Percentiles rank a stretch among this genome's conserved stretches.
Evolutionary conservation across 2,888 invertebrate species (phyloP).

Genomic region (Ecliptopera silaceata): DNA sequence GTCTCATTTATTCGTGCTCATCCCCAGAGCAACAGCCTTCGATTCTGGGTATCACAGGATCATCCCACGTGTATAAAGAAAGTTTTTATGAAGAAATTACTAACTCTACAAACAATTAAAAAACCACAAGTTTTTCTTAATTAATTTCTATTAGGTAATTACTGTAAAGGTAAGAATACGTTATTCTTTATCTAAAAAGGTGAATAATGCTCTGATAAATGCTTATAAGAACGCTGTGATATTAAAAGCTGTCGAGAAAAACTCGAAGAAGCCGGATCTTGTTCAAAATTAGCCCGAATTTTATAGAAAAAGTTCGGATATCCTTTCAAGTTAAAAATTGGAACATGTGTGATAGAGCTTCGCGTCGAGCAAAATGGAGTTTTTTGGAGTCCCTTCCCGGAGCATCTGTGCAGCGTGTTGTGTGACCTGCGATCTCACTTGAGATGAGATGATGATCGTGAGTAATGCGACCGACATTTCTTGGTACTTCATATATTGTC

Average conservation of each 20-base stretch:
- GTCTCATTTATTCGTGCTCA: no score
- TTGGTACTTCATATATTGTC: conserved; percentile 44
- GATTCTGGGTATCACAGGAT: no score
- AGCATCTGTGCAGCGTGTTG: conserved; percentile 74
- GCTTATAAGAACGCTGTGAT: no score
- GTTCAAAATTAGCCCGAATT: background rate
- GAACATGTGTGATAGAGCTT: conserved; percentile 33
- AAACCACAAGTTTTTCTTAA: no score
- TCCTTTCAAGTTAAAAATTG: conserved; percentile 27
- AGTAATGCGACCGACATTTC: conserved; percentile 24
- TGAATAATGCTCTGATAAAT: no score
- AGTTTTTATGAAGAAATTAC: no score
- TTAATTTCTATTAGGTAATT: no score
- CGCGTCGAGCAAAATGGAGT: conserved; percentile 42
- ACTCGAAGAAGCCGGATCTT: conserved; percentile 4
- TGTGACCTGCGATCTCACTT: conserved; percentile 67
- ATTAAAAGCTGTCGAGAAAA: background rate
- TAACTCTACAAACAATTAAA: no score
- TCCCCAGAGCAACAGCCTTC: no score
- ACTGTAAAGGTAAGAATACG: no score
- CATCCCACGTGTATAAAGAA: no score
- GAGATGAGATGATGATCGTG: conserved; percentile 40
- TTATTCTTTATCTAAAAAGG: no score
- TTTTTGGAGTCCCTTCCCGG: conserved; percentile 52
- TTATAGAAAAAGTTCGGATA: conserved; percentile 36